Percentiles rank a stretch among this genome's conserved stretches.
Conservation (phyloP, 2,797 vertebrate species). For the Oreortyx pictus region DNA sequence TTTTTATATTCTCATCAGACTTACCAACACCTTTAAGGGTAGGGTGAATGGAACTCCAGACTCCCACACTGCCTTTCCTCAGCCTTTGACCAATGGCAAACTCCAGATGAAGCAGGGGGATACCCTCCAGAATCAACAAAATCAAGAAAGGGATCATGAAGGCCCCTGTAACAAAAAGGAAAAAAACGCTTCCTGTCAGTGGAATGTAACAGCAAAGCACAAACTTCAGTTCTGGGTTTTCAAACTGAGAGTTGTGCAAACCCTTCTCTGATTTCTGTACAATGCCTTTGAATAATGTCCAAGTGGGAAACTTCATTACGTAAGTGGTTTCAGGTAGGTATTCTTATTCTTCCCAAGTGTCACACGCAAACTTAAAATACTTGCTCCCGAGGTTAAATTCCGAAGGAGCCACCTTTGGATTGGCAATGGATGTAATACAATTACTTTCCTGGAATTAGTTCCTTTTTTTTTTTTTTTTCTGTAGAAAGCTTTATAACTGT, state of each 20-base stretch:
- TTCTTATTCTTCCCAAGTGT: not conserved
- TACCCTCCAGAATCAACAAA: conserved; percentile 91
- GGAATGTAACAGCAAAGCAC: not conserved
- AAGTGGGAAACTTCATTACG: not conserved
- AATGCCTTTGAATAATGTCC: not conserved
- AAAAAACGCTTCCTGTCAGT: not conserved
- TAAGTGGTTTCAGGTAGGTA: not conserved
- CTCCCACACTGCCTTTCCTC: conserved; percentile 88
- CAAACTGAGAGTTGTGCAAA: not conserved
- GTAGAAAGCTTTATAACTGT: not conserved
- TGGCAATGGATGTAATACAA: not conserved
- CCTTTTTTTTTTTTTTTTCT: not conserved
- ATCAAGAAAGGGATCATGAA: conserved; percentile 98
- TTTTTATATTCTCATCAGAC: conserved; percentile 59
- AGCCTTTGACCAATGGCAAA: conserved; percentile 95
- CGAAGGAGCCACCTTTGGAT: not conserved
- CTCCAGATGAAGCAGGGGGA: conserved; percentile 92
- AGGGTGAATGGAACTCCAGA: conserved; percentile 91
- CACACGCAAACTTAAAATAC: not conserved
- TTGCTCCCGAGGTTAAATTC: not conserved
- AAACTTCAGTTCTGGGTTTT: not conserved
- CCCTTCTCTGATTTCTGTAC: not conserved
- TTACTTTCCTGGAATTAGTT: not conserved
- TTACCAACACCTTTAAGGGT: conserved; percentile 89
- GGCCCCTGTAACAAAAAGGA: conserved; percentile 82